These are phyloP conservation scores for Plemyria rubiginata DNA, from an alignment of 2,888 invertebrate species.

Conservation along the genomic window DNA sequence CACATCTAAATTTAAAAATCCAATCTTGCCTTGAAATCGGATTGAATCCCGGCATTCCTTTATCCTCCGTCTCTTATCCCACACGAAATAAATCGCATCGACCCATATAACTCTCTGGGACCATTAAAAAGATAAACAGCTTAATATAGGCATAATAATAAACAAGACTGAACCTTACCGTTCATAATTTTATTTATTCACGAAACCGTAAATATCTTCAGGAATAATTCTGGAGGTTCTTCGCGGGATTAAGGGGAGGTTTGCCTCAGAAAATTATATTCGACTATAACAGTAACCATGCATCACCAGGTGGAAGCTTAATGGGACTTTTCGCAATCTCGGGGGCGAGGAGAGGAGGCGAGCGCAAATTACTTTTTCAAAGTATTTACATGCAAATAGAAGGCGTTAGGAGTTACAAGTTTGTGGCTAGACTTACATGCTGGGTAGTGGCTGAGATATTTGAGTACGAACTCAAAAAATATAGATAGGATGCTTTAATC, in stretches of 20 bases:
- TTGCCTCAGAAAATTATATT: constrained; percentile 84
- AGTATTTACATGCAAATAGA: constrained; percentile 85
- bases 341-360: constrained; percentile 77
- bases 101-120: constrained; percentile 79
- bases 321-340: constrained; percentile 84
- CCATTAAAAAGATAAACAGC: constrained; percentile 85
- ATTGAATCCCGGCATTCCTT: constrained; percentile 70
- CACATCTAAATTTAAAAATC: constrained; percentile 82
- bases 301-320: constrained; percentile 84
- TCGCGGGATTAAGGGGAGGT: constrained; percentile 83
- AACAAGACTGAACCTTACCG: constrained; percentile 69
- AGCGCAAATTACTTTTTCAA: constrained; percentile 84
- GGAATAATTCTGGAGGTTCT: constrained; percentile 84
- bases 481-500: neutral
- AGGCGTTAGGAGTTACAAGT: constrained; percentile 60
- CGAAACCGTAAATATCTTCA: constrained; percentile 83
- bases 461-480: neutral
- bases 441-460: constrained; percentile 15
- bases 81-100: constrained; percentile 74
- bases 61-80: constrained; percentile 74
- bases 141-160: constrained; percentile 84
- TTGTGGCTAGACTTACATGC: constrained; percentile 36
- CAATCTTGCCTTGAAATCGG: constrained; percentile 75
- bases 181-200: constrained; percentile 83
- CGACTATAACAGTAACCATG: constrained; percentile 85